Base-by-base conservation (phyloP, 2,113 vertebrate genomes). In the Neolamprologus fasciatus region DNA sequence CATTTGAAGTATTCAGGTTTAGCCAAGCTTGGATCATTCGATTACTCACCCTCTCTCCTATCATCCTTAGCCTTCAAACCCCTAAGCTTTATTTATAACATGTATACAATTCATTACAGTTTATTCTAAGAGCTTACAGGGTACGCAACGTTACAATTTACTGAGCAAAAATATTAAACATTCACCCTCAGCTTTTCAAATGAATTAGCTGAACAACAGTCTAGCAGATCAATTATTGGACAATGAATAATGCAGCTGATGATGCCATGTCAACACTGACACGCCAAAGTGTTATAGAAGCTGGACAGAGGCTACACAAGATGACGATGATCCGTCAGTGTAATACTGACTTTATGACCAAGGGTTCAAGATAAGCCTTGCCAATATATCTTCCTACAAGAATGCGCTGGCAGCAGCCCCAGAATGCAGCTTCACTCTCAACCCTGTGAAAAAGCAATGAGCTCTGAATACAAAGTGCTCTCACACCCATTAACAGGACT, bases 371-470 rank as follows among this genome's bases (percentile, higher is more conserved):
- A 45, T 61, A 71, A 83, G n/a, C 81, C 71, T 51, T 66, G 54
- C 40, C 76, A 86, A 89, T 90, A 89, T 55, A 83, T 92, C 89
- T 85, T 89, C 80, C 17, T 31, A 37, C n/a, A 80, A 82, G 81
- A 91, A 91, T 68, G 83, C 40, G 9, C 81, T 94, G 89, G 91
- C 91, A 91, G 81, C 87, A 57, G 80, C 83, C 81, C 84, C 83
- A 89, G 81, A 54, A 68, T 19, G 81, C 89, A 85, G 82, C 93
- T 91, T 89, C 57, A 82, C 89, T 90, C 68, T 42, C 80, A 73
- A 95, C 89, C 93, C 93, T 93, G 90, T 89, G 90, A 88, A 89
- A 91, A 93, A 88, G 80, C 53, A 91, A 95, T 85, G 86, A 89
- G 83, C 87, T 84, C 86, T 87, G 94, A 95, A 95, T 93, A 90